Percentiles rank a stretch among this genome's conserved stretches.
phyloP scores from a whole-genome alignment of 1,140 invertebrate species.

The Thaumetopoea pityocampa region DNA sequence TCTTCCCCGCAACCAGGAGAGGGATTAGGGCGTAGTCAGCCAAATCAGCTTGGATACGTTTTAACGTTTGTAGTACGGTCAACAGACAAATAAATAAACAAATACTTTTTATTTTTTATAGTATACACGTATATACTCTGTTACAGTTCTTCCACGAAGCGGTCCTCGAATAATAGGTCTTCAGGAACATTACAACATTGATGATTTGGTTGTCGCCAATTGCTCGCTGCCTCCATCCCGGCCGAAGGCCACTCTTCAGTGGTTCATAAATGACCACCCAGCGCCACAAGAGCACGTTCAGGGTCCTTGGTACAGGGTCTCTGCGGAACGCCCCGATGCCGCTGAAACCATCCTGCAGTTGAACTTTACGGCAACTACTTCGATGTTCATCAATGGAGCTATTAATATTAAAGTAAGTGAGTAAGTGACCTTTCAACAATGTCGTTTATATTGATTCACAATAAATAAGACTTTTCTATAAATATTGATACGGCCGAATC shows the following conservation, averaged over 20 bases:
- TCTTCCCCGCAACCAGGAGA: too few species aligned
- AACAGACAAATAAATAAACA: too few species aligned
- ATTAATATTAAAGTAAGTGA: slow-evolving; percentile 25
- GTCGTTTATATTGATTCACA: background rate
- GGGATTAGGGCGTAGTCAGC: too few species aligned
- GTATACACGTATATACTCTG: too few species aligned
- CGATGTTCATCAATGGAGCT: slow-evolving; percentile 40
- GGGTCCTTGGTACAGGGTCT: slow-evolving; percentile 46
- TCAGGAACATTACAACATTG: slow-evolving; percentile 82
- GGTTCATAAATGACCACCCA: slow-evolving; percentile 85
- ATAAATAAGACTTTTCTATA: background rate
- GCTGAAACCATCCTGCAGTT: slow-evolving; percentile 44
- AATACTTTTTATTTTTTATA: too few species aligned
- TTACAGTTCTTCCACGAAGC: slow-evolving; percentile 85
- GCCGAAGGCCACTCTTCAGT: slow-evolving; percentile 86
- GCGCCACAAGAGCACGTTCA: slow-evolving; percentile 38
- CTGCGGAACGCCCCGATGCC: slow-evolving; percentile 31
- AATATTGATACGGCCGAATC: too few species aligned
- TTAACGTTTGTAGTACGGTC: too few species aligned
- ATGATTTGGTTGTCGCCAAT: slow-evolving; percentile 85
- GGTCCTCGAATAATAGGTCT: slow-evolving; percentile 86
- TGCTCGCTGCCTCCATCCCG: slow-evolving; percentile 87
- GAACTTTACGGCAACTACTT: slow-evolving; percentile 33
- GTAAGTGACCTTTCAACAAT: background rate
- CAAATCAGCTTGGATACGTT: too few species aligned